Evolutionary conservation across 2,797 vertebrate genomes (phyloP), one percentile per base, ranked within the genome.

Genomic region (Chelmon rostratus): DNA sequence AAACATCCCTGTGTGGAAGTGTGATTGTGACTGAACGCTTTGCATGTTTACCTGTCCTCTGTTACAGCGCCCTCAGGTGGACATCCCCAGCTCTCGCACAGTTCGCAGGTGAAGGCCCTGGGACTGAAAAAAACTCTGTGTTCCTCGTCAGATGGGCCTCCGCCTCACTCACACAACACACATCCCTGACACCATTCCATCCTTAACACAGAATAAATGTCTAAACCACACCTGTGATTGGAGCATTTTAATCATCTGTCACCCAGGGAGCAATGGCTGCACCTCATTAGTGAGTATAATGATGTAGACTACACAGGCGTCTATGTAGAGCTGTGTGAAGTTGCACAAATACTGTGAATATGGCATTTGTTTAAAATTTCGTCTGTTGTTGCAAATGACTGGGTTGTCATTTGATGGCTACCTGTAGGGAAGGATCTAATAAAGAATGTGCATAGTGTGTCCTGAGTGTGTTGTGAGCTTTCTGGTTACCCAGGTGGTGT

Each of bases 11-110:
- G 10, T 47, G 53, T 65, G 25, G 15, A 64, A 37, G 47, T 62
- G 12, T 71, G 18, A 19, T 10, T 33, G 58, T 37, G 63, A 35
- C 42, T 6, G 21, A 19, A 28, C 59, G 57, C 19, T 16, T 68
- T 66, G 50, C 42, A 57, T 69, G 71, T 79, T 33, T 38, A n/a
- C 66, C 61, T 88, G 25, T 86, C 72, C 64, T 93, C 73, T 93
- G 68, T 88, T 91, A 57, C 86, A 93, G 92, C 62, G 53, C 89
- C 90, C 85, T 79, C 93, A 50, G 65, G 86, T 92, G 93, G 89
- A 90, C 76, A 81, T 37, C 46, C 38, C 1, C 53, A 59, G 79
- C 11, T 33, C 83, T 83, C 21, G 52, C 82, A 80, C 73, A 50
- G 66, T 56, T 54, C 13, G 67, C 81, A 83, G 80, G 67, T 90